Evolutionary conservation across 2,888 invertebrate species (phyloP), one percentile per base, ranked within the genome.

Genomic region (Chalcosyrphus nemorum): DNA sequence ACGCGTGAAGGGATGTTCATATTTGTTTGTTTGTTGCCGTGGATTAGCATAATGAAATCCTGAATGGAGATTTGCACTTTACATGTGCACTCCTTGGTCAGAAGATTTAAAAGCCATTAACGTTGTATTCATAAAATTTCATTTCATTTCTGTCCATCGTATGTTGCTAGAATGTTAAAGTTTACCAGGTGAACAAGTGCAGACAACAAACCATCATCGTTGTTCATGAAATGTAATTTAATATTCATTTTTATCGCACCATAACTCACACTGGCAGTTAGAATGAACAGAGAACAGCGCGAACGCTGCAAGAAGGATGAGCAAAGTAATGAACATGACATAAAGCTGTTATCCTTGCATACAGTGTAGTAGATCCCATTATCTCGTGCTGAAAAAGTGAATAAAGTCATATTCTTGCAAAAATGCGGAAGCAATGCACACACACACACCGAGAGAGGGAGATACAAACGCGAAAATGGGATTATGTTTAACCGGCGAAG

Each of bases 171-270:
- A n/a, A n/a, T n/a, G n/a, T n/a, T n/a, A 63, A 63, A 32, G n/a
- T 13, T 32, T 45, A 45, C 35, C 52, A 66, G 66, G 66, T 66
- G 15, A 66, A 27, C 52, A 38, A 27, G 24, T 38, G 52, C 52
- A 27, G 52, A 52, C 52, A 50, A 38, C 50, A 38, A 38, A 38
- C 32, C n/a, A 3, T 27, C 54, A 54, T 29, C 35, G 35, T 15
- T 21, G 54, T 19, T 63, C 65, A 68, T 78, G 78, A 82, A 78
- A 72, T 72, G 68, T 72, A 63, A 74, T 80, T 76, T 68, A 80
- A 84, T 78, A 80, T 84, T 78, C 66, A 78, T 84, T 80, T 84
- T 84, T 84, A 80, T 84, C 74, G 65, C 74, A 43, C 43, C 56
- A 81, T 81, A 81, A 81, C 81, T 81, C 81, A 77, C 17, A 38